phyloP scores from a whole-genome alignment of 2,113 vertebrate species.

The Tenebrosternarchus preto region DNA sequence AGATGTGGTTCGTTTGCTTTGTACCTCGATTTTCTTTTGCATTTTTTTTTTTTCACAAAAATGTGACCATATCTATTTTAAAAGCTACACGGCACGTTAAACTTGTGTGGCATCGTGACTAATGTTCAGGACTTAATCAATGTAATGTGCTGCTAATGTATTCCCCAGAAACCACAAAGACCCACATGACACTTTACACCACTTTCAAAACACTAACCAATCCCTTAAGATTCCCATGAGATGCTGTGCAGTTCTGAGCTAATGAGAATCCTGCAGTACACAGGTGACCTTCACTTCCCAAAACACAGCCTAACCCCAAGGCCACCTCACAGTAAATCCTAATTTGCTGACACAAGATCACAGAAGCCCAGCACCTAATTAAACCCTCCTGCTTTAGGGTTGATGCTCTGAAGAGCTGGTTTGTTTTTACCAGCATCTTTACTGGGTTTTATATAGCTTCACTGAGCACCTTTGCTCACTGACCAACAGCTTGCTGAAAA shows the following conservation, averaged over 20 bases:
- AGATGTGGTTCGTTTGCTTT: neutral
- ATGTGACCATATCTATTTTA: neutral
- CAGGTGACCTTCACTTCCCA: constrained; percentile 28
- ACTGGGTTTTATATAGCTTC: constrained; percentile 14
- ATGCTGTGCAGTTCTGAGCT: neutral
- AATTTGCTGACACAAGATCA: constrained; percentile 66
- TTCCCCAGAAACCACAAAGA: neutral
- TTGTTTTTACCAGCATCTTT: constrained; percentile 59
- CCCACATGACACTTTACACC: neutral
- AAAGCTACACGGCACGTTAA: too few species aligned
- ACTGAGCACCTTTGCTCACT: constrained; percentile 1
- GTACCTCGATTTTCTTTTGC: neutral
- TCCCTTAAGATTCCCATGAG: constrained; percentile 23
- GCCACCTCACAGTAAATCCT: constrained; percentile 54
- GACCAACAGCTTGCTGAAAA: neutral
- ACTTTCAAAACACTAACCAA: constrained; percentile 22
- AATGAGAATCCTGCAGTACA: constrained; percentile 32
- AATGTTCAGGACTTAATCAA: neutral
- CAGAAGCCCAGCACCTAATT: constrained; percentile 67
- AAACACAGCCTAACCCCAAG: constrained; percentile 23
- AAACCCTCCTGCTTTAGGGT: constrained; percentile 62
- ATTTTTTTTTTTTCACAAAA: constrained; percentile 11
- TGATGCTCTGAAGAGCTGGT: constrained; percentile 65
- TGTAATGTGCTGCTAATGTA: neutral
- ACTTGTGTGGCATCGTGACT: neutral